Conservation (phyloP, 2,888 invertebrate genomes). For the Drosophila pseudotakahashii region DNA sequence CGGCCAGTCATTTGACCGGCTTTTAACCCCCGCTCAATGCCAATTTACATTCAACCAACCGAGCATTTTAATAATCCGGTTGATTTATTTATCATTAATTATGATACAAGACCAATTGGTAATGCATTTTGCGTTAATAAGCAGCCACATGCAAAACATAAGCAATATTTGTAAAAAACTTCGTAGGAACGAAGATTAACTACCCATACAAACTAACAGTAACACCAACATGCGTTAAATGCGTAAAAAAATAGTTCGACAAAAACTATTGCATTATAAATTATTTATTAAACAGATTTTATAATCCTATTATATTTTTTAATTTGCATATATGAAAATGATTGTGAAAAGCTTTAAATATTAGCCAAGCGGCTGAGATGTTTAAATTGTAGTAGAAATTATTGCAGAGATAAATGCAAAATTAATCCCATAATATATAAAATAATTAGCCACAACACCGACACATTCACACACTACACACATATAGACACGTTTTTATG, state of each 20-base stretch:
- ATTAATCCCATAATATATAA: slow-evolving; percentile 48
- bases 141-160: slow-evolving; percentile 37
- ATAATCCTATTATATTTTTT: slow-evolving; percentile 46
- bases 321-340: slow-evolving; percentile 61
- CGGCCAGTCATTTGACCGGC: slow-evolving; percentile 14
- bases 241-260: slow-evolving; percentile 32
- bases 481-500: slow-evolving; percentile 66
- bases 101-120: slow-evolving; percentile 19
- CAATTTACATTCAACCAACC: slow-evolving; percentile 36
- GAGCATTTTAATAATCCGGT: slow-evolving; percentile 56
- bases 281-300: slow-evolving; percentile 40
- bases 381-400: slow-evolving; percentile 71
- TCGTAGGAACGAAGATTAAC: slow-evolving; percentile 50
- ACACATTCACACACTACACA: slow-evolving; percentile 37
- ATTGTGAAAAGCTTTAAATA: slow-evolving; percentile 75
- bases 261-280: slow-evolving; percentile 31
- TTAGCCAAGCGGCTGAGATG: slow-evolving; percentile 70
- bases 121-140: slow-evolving; percentile 35
- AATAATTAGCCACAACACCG: slow-evolving; percentile 47
- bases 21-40: slow-evolving; percentile 4
- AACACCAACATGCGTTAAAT: slow-evolving; percentile 21
- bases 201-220: slow-evolving; percentile 38
- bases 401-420: slow-evolving; percentile 54
- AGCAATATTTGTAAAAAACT: slow-evolving; percentile 65
- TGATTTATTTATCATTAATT: slow-evolving; percentile 15